Evolutionary conservation across 2,797 vertebrate genomes (phyloP).

Genomic region (Luscinia luscinia): DNA sequence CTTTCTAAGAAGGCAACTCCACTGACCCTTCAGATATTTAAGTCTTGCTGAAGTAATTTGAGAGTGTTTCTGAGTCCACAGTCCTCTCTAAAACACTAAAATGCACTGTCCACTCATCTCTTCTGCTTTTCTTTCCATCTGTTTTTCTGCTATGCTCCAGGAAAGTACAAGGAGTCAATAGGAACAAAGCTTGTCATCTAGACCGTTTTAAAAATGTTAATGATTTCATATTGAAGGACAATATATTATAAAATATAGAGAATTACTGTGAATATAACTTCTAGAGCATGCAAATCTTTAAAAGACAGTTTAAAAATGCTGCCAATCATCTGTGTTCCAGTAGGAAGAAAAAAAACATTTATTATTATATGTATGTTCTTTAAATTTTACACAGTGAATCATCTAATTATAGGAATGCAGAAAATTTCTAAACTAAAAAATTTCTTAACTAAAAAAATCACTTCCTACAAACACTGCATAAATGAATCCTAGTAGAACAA

Average conservation of each 20-base stretch:
- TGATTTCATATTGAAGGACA: not conserved
- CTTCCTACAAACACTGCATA: not conserved
- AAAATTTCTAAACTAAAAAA: not conserved
- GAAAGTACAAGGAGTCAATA: not conserved
- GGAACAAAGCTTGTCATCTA: not conserved
- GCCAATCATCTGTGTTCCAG: not conserved
- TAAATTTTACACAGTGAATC: not conserved
- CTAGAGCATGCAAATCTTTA: not conserved
- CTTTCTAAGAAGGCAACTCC: not conserved
- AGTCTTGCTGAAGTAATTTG: not conserved
- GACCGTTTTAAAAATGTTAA: not conserved
- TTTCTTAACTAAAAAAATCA: not conserved
- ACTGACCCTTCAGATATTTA: not conserved
- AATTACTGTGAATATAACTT: not conserved
- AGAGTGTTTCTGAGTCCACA: accelerated
- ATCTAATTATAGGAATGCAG: not conserved
- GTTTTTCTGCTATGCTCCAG: not conserved
- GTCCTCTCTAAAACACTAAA: not conserved
- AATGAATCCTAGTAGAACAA: not conserved
- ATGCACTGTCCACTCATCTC: not conserved
- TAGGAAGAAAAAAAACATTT: not conserved
- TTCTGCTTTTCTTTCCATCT: not conserved
- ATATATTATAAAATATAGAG: not conserved
- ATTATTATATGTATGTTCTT: not conserved
- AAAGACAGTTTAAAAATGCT: not conserved